Conservation (phyloP, 35 echinoderm and acorn worm species). For the Hemicentrotus pulcherrimus region DNA sequence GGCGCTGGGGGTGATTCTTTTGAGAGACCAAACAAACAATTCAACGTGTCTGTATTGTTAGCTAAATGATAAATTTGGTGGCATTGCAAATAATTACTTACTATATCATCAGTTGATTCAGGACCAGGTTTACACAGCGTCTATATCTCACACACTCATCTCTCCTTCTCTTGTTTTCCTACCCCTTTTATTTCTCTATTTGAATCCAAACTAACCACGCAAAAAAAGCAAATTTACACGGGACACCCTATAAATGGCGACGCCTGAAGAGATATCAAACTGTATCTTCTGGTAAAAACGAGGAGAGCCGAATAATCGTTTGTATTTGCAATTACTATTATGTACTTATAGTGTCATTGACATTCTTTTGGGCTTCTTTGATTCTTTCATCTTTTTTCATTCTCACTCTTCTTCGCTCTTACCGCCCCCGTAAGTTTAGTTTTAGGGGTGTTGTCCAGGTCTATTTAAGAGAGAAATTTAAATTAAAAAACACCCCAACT, state of each 20-base stretch:
- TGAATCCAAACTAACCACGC: not conserved
- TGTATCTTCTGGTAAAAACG: not conserved
- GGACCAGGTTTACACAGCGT: not conserved
- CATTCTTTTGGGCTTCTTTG: not conserved
- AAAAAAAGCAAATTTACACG: not conserved
- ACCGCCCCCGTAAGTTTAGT: not conserved
- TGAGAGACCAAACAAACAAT: not conserved
- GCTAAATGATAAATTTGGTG: constrained; percentile 3
- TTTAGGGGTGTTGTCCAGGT: not conserved
- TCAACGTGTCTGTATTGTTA: not conserved
- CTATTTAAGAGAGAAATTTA: not conserved
- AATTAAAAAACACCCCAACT: not conserved
- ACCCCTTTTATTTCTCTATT: not conserved
- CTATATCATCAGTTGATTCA: not conserved
- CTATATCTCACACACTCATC: not conserved
- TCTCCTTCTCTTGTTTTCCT: not conserved
- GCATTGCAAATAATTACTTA: not conserved
- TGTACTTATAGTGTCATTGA: not conserved
- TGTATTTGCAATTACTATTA: not conserved
- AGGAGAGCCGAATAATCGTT: not conserved
- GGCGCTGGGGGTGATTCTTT: not conserved
- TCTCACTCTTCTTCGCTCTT: not conserved
- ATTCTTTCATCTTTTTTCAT: not conserved
- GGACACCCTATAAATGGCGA: not conserved
- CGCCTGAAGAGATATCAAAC: not conserved